Base-by-base conservation (phyloP, 1,140 invertebrate genomes). In the Brachionus calyciflorus region DNA sequence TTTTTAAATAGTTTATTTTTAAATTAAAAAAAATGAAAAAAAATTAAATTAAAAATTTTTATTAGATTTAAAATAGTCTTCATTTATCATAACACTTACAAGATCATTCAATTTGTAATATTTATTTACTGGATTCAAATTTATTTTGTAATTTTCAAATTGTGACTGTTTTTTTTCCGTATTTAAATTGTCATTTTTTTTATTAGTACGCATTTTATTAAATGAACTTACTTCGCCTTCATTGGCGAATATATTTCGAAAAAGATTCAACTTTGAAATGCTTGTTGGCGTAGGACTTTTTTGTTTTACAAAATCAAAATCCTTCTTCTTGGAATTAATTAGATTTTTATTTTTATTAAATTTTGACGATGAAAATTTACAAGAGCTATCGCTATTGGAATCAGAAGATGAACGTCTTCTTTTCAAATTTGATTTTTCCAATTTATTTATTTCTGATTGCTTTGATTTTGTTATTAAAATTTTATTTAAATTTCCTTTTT, bases 61-160 rank as follows among this genome's bases (percentile, higher is more conserved):
- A n/a, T n/a, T n/a, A n/a, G n/a, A n/a, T 6, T 60, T 14, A 60
- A 60, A 60, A 19, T 37, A 19, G 33, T 73, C 69, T 51, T 73
- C 69, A 41, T 73, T 73, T 19, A 73, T 55, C 69, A 73, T 73
- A 3, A 73, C 69, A 28, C 69, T 73, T 7, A 73, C 69, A 17
- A 73, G 44, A 24, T 73, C 69, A 73, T 73, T 73, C 9, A 73
- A 24, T 10, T 55, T 49, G 21, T 73, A 73, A 73, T 51, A 73
- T 51, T 26, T 73, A 40, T 73, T 70, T 1, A 14, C 30, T 21
- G 21, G 44, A 12, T 40, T 48, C 10, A 14, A 73, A 21, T 7
- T 51, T 10, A 46, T 5, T 73, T 73, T 46, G 2, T 3, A 65
- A 19, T 9, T 24, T 12, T 40, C 40, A 21, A 26, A 30, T 10